Percentiles rank a stretch among this genome's conserved stretches.
phyloP scores from a whole-genome alignment of 23 tunicate species.

The Halocynthia aurantium region DNA sequence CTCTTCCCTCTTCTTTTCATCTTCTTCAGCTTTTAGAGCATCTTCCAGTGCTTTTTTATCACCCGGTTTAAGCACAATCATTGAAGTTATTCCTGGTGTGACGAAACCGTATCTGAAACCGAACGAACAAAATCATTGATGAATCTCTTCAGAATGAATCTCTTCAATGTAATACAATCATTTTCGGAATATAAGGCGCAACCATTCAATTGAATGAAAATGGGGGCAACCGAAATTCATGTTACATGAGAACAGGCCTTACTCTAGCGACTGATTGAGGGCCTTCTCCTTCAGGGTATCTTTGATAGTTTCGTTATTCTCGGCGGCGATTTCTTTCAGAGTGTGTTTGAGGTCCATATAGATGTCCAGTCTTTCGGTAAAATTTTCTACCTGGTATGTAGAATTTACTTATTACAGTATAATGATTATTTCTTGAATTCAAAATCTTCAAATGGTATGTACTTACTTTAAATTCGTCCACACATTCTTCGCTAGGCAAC shows the following conservation, averaged over 20 bases:
- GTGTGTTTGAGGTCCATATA: conserved; percentile 18
- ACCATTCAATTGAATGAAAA: neutral
- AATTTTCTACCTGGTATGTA: conserved; percentile 11
- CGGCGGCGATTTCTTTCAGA: conserved; percentile 19
- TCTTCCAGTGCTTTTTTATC: conserved; percentile 30
- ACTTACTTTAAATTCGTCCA: neutral
- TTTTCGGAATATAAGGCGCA: too few relatives aligned
- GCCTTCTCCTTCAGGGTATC: conserved; percentile 4
- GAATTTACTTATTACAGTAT: too few relatives aligned
- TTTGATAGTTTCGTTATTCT: conserved; percentile 16
- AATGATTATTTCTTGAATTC: too few relatives aligned
- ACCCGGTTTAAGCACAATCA: conserved; percentile 44
- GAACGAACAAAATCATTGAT: neutral
- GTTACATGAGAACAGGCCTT: neutral
- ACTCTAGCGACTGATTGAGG: conserved; percentile 31
- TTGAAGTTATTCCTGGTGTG: conserved; percentile 40
- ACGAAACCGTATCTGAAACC: conserved; percentile 31
- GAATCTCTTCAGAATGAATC: too few relatives aligned
- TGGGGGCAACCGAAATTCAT: neutral
- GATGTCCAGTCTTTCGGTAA: conserved; percentile 12
- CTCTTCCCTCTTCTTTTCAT: neutral
- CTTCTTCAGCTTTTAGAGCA: conserved; percentile 11
- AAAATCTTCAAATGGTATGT: too few relatives aligned
- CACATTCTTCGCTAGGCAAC: neutral
- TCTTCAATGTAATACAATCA: too few relatives aligned